A percentile compares a stretch with the other conserved stretches of the same genome.
Conservation (phyloP, 2,888 invertebrate genomes). For the Seira sanloemensis region DNA sequence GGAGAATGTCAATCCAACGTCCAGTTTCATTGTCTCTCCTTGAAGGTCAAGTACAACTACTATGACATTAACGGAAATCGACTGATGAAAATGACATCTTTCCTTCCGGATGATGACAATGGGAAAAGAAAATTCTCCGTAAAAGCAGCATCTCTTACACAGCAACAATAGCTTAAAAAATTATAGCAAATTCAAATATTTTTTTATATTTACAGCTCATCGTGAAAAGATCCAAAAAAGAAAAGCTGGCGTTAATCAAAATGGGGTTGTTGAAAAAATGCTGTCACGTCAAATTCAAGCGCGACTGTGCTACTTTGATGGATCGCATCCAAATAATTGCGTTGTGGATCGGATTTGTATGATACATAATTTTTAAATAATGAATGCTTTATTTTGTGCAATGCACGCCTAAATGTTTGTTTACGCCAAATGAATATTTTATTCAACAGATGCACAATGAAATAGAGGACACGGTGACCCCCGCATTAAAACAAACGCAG, state of each 20-base stretch:
- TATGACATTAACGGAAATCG: slow-evolving; percentile 34
- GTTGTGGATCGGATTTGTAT: slow-evolving; percentile 43
- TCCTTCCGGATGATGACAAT: slow-evolving; percentile 18
- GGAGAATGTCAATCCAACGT: slow-evolving; percentile 46
- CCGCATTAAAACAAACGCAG: slow-evolving; percentile 15
- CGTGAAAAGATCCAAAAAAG: slow-evolving; percentile 29
- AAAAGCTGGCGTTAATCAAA: slow-evolving; percentile 41
- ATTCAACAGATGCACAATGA: slow-evolving; percentile 46
- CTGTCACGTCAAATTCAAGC: slow-evolving; percentile 40
- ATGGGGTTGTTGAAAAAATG: slow-evolving; percentile 43
- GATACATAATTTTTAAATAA: not conserved
- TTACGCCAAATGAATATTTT: not conserved
- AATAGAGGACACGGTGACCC: not conserved
- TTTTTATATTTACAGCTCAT: slow-evolving; percentile 33
- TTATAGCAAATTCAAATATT: too few species aligned
- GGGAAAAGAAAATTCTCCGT: slow-evolving; percentile 24
- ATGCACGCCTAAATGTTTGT: too few species aligned
- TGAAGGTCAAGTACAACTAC: slow-evolving; percentile 49
- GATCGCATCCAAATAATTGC: slow-evolving; percentile 30
- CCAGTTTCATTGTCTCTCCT: slow-evolving; percentile 38
- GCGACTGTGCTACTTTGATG: not conserved
- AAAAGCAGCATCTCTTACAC: too few species aligned
- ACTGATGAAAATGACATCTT: slow-evolving; percentile 36
- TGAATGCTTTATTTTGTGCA: not conserved
- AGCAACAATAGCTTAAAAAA: too few species aligned